These are phyloP conservation scores for Pardalotus punctatus DNA, from an alignment of 2,113 vertebrate genomes.

Conservation along the genomic window DNA sequence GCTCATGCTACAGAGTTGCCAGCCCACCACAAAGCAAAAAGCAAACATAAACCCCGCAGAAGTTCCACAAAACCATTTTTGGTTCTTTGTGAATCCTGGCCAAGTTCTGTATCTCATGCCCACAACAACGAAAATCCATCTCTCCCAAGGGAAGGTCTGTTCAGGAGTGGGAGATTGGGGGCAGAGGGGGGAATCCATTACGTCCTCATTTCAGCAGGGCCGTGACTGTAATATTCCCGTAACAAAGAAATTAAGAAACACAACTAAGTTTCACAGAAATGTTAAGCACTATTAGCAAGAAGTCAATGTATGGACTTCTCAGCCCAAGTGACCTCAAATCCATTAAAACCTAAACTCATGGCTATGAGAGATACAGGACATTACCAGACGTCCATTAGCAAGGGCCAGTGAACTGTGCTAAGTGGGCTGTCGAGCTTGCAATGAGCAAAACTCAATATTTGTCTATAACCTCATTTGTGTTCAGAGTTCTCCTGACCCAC, in stretches of 20 bases:
- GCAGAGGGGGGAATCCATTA: background rate
- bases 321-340: background rate
- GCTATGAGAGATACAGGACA: background rate
- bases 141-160: background rate
- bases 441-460: background rate
- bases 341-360: background rate
- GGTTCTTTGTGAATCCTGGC: background rate
- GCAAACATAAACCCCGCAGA: background rate
- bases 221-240: background rate
- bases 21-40: background rate
- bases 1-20: background rate
- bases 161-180: background rate
- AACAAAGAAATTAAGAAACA: background rate
- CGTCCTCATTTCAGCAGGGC: background rate
- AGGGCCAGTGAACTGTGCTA: background rate
- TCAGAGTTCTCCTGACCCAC: background rate
- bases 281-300: background rate
- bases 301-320: background rate
- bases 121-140: background rate
- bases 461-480: background rate
- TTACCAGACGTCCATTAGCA: background rate
- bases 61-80: background rate
- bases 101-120: background rate
- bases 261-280: background rate
- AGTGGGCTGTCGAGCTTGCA: background rate